Evolutionary conservation across 2,888 invertebrate genomes (phyloP).

Genomic region (Ormyrus rosae): DNA sequence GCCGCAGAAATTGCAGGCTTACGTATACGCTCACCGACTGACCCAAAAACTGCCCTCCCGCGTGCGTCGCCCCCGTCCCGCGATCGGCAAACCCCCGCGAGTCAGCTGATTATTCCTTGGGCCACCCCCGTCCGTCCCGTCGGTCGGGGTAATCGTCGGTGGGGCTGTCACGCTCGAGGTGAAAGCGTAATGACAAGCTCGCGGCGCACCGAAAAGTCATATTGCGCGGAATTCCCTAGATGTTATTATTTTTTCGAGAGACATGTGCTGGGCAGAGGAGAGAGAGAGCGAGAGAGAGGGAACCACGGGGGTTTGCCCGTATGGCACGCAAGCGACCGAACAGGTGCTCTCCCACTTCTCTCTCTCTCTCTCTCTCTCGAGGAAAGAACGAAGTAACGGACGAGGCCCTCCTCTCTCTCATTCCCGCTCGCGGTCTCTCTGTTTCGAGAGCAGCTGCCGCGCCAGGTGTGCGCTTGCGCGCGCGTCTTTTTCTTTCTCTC

Average conservation of each 20-base stretch:
- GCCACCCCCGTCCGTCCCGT: no score
- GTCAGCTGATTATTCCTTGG: no score
- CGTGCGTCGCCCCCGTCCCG: background rate
- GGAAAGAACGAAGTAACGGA: constrained; percentile 41
- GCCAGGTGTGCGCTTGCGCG: constrained; percentile 68
- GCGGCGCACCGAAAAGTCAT: background rate
- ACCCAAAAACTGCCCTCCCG: background rate
- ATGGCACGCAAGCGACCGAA: constrained; percentile 44
- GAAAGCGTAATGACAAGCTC: constrained; percentile 46
- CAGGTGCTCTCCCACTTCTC: constrained; percentile 44
- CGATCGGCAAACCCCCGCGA: no score
- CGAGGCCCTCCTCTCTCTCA: constrained; percentile 17
- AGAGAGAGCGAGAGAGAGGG: no score
- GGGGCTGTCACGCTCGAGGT: constrained; percentile 47
- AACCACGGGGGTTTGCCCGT: constrained; percentile 23
- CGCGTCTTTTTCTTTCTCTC: constrained; percentile 32
- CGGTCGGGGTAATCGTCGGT: background rate
- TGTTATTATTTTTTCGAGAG: constrained; percentile 18
- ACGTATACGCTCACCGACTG: no score
- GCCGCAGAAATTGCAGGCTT: no score
- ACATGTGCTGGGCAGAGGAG: background rate
- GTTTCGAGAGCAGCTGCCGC: constrained; percentile 69
- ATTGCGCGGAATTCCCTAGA: constrained; percentile 16
- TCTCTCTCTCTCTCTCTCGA: no score
- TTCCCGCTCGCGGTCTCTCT: background rate